Conservation (phyloP, 2,888 invertebrate genomes). For the Apantesis nais region DNA sequence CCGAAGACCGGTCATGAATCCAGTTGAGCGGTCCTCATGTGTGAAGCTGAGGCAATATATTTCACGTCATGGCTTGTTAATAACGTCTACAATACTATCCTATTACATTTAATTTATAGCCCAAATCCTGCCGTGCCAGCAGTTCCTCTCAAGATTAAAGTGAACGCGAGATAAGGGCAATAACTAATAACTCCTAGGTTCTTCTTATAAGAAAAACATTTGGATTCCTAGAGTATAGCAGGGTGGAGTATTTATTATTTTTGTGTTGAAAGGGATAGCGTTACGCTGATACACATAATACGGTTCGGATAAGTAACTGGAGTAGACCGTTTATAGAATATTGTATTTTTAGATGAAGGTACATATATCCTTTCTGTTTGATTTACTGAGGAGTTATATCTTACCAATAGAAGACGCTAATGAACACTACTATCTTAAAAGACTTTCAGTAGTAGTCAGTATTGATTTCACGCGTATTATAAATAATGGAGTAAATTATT, state of each 20-base stretch:
- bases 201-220: constrained; percentile 43
- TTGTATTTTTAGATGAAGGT: neutral
- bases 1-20: constrained; percentile 54
- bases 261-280: constrained; percentile 34
- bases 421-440: neutral
- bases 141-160: constrained; percentile 40
- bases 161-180: constrained; percentile 39
- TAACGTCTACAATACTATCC: constrained; percentile 63
- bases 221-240: constrained; percentile 34
- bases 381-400: neutral
- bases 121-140: constrained; percentile 46
- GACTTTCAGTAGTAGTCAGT: neutral
- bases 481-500: neutral
- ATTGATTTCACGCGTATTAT: neutral
- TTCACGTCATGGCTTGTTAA: constrained; percentile 69
- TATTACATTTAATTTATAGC: constrained; percentile 62
- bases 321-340: neutral
- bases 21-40: constrained; percentile 44
- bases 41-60: constrained; percentile 62
- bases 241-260: constrained; percentile 39
- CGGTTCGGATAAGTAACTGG: constrained; percentile 8
- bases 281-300: constrained; percentile 11
- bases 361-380: neutral
- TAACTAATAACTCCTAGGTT: constrained; percentile 46
- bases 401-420: neutral